Conservation (phyloP, 1,140 invertebrate species). For the Antheraea mylitta region DNA sequence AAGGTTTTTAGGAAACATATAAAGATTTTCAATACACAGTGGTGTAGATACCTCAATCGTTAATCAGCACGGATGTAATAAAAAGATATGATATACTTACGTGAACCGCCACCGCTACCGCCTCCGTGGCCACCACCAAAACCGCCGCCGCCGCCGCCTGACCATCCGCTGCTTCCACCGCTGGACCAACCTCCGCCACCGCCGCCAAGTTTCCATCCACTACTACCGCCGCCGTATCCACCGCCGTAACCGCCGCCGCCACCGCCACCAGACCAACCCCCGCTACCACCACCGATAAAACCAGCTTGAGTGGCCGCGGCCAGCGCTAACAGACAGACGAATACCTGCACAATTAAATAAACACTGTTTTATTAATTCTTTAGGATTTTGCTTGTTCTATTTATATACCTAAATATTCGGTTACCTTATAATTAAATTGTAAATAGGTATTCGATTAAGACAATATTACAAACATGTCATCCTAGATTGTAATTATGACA, state of each 20-base stretch:
- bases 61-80: too few species aligned
- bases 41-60: too few species aligned
- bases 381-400: neutral
- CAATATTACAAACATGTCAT: neutral
- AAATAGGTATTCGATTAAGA: neutral
- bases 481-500: neutral
- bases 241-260: slow-evolving; percentile 37
- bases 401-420: neutral
- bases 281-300: slow-evolving; percentile 44
- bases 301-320: slow-evolving; percentile 53
- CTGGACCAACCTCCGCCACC: slow-evolving; percentile 18
- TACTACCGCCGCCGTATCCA: slow-evolving; percentile 18
- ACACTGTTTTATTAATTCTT: neutral
- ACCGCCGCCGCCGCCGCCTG: slow-evolving; percentile 25
- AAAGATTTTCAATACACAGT: too few species aligned
- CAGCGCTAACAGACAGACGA: slow-evolving; percentile 61
- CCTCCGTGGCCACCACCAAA: slow-evolving; percentile 30
- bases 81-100: slow-evolving; percentile 27
- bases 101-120: slow-evolving; percentile 36
- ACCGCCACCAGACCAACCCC: slow-evolving; percentile 46
- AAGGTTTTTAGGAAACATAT: too few species aligned
- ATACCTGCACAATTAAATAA: slow-evolving; percentile 47
- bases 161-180: slow-evolving; percentile 19
- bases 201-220: slow-evolving; percentile 18
- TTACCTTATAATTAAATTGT: neutral